Conservation (phyloP, 2,113 vertebrate genomes). For the Pteropus alecto region DNA sequence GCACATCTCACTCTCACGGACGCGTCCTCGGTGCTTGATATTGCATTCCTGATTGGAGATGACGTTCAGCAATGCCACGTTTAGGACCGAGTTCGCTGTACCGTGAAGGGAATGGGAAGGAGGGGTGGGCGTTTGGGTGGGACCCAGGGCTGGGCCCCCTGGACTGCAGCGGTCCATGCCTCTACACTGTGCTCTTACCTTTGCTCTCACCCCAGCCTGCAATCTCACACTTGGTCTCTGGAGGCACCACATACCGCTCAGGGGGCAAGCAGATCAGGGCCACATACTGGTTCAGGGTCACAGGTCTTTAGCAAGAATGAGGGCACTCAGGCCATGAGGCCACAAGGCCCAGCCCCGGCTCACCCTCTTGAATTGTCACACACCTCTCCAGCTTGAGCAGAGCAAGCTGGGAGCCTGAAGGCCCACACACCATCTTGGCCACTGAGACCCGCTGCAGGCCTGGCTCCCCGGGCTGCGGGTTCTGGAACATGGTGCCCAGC, state of each 20-base stretch:
- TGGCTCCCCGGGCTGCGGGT: slow-evolving; percentile 87
- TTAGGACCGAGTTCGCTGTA: slow-evolving; percentile 87
- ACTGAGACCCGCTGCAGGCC: slow-evolving; percentile 88
- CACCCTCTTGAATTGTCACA: background rate
- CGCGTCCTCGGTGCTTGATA: slow-evolving; percentile 85
- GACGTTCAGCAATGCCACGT: slow-evolving; percentile 88
- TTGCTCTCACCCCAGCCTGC: slow-evolving; percentile 95
- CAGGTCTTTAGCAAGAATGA: slow-evolving; percentile 81
- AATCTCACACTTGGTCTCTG: slow-evolving; percentile 90
- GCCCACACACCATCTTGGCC: slow-evolving; percentile 90
- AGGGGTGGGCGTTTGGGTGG: background rate
- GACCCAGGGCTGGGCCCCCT: background rate
- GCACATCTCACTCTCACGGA: slow-evolving; percentile 94
- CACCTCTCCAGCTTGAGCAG: slow-evolving; percentile 93
- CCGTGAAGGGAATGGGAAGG: slow-evolving; percentile 53
- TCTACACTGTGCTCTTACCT: slow-evolving; percentile 80
- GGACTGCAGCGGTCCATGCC: background rate
- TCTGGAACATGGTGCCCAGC: slow-evolving; percentile 91
- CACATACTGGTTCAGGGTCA: slow-evolving; percentile 88
- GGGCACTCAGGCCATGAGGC: background rate
- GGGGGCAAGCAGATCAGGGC: slow-evolving; percentile 96
- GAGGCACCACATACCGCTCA: slow-evolving; percentile 89
- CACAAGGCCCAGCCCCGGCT: rapidly evolving
- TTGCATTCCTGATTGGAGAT: slow-evolving; percentile 91
- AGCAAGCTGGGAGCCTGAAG: slow-evolving; percentile 92